Conservation (phyloP, 2,113 vertebrate genomes). For the Tachycineta bicolor region DNA sequence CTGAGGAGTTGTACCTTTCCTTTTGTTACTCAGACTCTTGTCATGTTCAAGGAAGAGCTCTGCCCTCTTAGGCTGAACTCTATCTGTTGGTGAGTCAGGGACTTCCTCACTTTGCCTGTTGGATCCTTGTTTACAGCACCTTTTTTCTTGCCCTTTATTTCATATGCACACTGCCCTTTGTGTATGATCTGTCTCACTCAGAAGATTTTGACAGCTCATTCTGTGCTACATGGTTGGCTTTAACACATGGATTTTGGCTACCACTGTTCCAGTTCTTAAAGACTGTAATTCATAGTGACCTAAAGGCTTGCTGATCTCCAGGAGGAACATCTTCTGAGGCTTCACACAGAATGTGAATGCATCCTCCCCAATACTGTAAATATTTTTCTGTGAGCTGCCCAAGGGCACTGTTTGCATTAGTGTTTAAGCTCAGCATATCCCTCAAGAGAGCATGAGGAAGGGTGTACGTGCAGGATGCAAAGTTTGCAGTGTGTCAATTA, state of each 20-base stretch:
- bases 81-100: not conserved
- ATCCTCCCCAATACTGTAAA: not conserved
- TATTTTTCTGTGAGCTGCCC: not conserved
- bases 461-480: not conserved
- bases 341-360: not conserved
- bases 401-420: not conserved
- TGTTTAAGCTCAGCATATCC: not conserved
- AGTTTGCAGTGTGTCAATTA: not conserved
- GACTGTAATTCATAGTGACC: not conserved
- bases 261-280: not conserved
- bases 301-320: not conserved
- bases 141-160: not conserved
- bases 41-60: not conserved
- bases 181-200: not conserved
- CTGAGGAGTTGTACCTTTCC: not conserved
- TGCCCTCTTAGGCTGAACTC: not conserved
- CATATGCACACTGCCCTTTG: not conserved
- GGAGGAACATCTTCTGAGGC: not conserved
- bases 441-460: not conserved
- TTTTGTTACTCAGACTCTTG: not conserved
- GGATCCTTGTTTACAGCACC: not conserved
- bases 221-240: not conserved
- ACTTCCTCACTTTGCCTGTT: not conserved
- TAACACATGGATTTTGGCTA: not conserved
- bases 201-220: slow-evolving; percentile 7